Evolutionary conservation across 30 jellyfish, hydroid and myxozoan genomes (phyloP).

Genomic region (Sanderia malayensis): DNA sequence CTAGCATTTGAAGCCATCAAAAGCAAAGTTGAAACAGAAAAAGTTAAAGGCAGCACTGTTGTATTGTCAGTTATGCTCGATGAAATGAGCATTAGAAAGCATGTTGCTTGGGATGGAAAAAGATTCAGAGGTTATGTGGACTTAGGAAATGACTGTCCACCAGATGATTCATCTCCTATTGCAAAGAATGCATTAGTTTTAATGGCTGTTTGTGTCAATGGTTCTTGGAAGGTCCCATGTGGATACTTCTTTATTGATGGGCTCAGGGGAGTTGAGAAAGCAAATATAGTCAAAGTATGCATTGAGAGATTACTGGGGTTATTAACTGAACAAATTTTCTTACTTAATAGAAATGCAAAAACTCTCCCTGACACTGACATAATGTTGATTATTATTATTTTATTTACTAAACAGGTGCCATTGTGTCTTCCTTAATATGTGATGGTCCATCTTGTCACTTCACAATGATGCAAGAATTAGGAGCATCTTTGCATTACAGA

Average conservation of each 20-base stretch:
- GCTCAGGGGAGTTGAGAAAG: conserved; percentile 45
- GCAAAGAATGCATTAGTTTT: conserved; percentile 55
- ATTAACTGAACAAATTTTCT: too few species aligned
- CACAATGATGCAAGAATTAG: background rate
- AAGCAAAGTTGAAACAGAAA: conserved; percentile 12
- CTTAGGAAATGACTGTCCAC: conserved; percentile 11
- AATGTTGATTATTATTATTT: too few species aligned
- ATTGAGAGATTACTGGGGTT: too few species aligned
- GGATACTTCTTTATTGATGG: conserved; percentile 59
- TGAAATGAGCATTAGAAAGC: conserved; percentile 19
- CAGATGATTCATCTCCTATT: conserved; percentile 4
- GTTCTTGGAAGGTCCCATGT: conserved; percentile 45
- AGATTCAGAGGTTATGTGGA: conserved; percentile 25
- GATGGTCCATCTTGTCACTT: conserved; percentile 61
- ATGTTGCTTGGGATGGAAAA: conserved; percentile 28
- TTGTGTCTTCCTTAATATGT: conserved; percentile 34
- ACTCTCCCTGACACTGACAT: too few species aligned
- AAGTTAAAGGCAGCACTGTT: conserved; percentile 7
- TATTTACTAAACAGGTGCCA: too few species aligned
- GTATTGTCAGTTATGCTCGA: conserved; percentile 3
- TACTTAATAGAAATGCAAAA: too few species aligned
- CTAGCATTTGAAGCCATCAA: conserved; percentile 32
- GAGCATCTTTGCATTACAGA: background rate
- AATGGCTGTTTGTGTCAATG: conserved; percentile 54
- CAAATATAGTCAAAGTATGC: conserved; percentile 42